Conservation (phyloP, 2,113 vertebrate species). For the Paratilapia polleni region DNA sequence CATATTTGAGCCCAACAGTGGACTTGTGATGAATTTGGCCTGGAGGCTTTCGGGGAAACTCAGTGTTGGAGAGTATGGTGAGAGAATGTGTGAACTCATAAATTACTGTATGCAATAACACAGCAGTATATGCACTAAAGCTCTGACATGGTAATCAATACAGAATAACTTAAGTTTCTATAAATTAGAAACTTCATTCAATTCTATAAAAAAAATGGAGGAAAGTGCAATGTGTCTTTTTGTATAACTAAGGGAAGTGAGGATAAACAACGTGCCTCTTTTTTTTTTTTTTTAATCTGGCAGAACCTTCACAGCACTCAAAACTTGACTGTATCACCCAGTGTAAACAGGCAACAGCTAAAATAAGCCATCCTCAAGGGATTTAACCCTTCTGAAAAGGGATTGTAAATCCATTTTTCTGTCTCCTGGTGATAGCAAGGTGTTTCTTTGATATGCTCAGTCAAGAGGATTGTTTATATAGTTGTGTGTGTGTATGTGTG, state of each 20-base stretch:
- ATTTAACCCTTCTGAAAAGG: conserved; percentile 32
- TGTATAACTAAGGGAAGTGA: neutral
- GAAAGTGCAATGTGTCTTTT: neutral
- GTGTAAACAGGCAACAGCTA: conserved; percentile 18
- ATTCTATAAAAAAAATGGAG: neutral
- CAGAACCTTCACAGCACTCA: neutral
- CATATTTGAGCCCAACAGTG: conserved; percentile 41
- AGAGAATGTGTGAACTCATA: conserved; percentile 24
- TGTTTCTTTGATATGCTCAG: conserved; percentile 59
- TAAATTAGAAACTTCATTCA: neutral
- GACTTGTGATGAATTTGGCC: conserved; percentile 65
- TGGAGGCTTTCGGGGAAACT: conserved; percentile 67
- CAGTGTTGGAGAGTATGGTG: conserved; percentile 4
- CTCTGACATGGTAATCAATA: neutral
- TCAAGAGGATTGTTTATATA: conserved; percentile 29
- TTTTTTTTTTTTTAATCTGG: neutral
- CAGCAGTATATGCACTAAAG: neutral
- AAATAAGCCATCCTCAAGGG: conserved; percentile 13
- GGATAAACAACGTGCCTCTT: neutral
- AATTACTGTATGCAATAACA: conserved; percentile 11
- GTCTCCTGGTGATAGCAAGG: conserved; percentile 43
- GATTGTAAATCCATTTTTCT: conserved; percentile 38
- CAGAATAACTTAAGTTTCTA: neutral
- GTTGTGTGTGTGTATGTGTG: conserved; percentile 30
- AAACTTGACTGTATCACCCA: neutral